A percentile compares a stretch with the other conserved stretches of the same genome.
Conservation (phyloP, 2,113 vertebrate species). For the Anolis carolinensis region DNA sequence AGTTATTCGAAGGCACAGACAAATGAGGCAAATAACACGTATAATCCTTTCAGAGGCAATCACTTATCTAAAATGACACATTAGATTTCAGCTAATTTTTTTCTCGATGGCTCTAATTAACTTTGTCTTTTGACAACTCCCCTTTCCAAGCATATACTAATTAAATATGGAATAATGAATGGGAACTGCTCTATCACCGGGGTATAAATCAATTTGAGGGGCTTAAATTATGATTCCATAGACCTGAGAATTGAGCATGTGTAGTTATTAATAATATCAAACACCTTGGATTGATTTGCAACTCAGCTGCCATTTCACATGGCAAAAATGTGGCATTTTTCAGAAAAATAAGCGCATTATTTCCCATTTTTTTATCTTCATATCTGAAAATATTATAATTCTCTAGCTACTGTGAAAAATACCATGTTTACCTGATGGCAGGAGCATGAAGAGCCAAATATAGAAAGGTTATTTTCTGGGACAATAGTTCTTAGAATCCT, state of each 20-base stretch:
- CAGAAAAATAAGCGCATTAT: slow-evolving; percentile 48
- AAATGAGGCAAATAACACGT: slow-evolving; percentile 32
- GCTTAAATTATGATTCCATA: slow-evolving; percentile 72
- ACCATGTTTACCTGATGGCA: background rate
- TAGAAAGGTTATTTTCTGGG: slow-evolving; percentile 6
- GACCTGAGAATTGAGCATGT: slow-evolving; percentile 64
- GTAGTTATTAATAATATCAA: slow-evolving; percentile 73
- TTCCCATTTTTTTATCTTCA: slow-evolving; percentile 30
- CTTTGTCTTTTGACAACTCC: slow-evolving; percentile 73
- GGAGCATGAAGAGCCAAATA: background rate
- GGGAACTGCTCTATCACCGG: slow-evolving; percentile 68
- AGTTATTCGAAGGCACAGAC: slow-evolving; percentile 38
- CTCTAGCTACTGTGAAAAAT: slow-evolving; percentile 49
- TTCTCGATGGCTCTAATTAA: slow-evolving; percentile 64
- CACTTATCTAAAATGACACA: slow-evolving; percentile 51
- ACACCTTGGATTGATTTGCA: slow-evolving; percentile 69
- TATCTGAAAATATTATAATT: slow-evolving; percentile 50
- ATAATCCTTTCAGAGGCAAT: slow-evolving; percentile 43
- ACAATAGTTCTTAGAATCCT: background rate
- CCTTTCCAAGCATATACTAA: slow-evolving; percentile 67
- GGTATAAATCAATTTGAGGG: slow-evolving; percentile 71
- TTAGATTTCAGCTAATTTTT: slow-evolving; percentile 45
- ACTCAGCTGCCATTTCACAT: slow-evolving; percentile 66
- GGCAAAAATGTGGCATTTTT: slow-evolving; percentile 59
- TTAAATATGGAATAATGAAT: slow-evolving; percentile 74